Percentiles rank a stretch among this genome's conserved stretches.
phyloP scores from a whole-genome alignment of 2,797 vertebrate species.

The Presbytis comata region DNA sequence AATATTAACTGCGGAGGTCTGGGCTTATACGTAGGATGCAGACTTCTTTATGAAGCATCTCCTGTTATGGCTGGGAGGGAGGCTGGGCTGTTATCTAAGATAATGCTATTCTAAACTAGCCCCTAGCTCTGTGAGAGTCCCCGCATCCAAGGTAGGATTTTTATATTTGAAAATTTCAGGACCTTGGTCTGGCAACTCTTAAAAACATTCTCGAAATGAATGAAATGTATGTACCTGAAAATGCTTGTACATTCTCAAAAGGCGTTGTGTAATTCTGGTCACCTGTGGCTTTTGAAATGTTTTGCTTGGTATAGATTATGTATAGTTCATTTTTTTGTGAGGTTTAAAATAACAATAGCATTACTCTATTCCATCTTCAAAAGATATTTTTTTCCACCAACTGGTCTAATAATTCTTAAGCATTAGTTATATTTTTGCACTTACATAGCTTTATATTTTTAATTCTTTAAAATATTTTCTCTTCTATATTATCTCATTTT shows the following conservation, averaged over 20 bases:
- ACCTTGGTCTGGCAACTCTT: background rate
- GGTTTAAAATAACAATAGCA: constrained; percentile 1
- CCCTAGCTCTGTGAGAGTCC: background rate
- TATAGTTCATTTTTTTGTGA: background rate
- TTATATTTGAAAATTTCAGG: constrained; percentile 44
- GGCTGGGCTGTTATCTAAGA: background rate
- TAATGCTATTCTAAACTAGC: background rate
- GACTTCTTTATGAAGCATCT: background rate
- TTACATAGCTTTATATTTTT: background rate
- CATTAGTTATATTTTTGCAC: background rate
- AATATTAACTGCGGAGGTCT: background rate
- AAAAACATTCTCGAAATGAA: constrained; percentile 24
- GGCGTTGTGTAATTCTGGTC: background rate
- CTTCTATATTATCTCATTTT: background rate
- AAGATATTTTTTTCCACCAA: background rate
- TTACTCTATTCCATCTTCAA: background rate
- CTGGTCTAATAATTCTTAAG: background rate
- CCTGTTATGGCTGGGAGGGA: background rate
- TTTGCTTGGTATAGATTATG: background rate
- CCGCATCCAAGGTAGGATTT: background rate
- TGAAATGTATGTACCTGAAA: background rate
- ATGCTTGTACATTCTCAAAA: background rate
- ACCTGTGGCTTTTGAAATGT: constrained; percentile 37
- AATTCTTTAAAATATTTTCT: background rate
- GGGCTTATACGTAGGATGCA: background rate